Percentiles rank a stretch among this genome's conserved stretches.
Evolutionary conservation across 2,888 invertebrate genomes (phyloP).

Genomic region (Prenolepis imparis): DNA sequence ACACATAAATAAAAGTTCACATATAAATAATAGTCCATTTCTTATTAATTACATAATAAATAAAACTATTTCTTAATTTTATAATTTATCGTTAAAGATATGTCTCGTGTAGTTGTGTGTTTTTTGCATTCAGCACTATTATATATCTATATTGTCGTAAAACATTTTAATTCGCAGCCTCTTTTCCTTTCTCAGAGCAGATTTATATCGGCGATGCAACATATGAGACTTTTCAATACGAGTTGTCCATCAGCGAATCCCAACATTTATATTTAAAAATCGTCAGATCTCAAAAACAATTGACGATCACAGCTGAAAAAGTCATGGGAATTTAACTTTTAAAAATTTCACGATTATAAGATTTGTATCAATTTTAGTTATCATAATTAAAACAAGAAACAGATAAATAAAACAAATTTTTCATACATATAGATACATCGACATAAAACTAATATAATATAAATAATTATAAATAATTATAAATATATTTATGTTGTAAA

Average conservation of each 20-base stretch:
- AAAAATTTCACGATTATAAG: slow-evolving; percentile 63
- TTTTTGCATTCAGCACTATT: neutral
- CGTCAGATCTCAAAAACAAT: no score
- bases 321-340: slow-evolving; percentile 59
- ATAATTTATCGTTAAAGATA: neutral
- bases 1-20: neutral
- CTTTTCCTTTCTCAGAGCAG: slow-evolving; percentile 56
- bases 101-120: neutral
- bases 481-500: neutral
- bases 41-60: neutral
- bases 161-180: neutral
- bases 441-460: neutral
- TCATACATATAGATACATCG: neutral
- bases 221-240: slow-evolving; percentile 63
- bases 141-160: neutral
- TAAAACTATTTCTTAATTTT: no score
- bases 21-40: neutral
- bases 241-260: slow-evolving; percentile 40
- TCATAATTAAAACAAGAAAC: no score
- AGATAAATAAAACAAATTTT: neutral
- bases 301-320: slow-evolving; percentile 55
- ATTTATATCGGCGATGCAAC: slow-evolving; percentile 45
- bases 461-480: neutral
- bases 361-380: neutral
- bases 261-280: slow-evolving; percentile 44